Base-by-base conservation (phyloP, 2,797 vertebrate species). In the Brachyalestes nurse region DNA sequence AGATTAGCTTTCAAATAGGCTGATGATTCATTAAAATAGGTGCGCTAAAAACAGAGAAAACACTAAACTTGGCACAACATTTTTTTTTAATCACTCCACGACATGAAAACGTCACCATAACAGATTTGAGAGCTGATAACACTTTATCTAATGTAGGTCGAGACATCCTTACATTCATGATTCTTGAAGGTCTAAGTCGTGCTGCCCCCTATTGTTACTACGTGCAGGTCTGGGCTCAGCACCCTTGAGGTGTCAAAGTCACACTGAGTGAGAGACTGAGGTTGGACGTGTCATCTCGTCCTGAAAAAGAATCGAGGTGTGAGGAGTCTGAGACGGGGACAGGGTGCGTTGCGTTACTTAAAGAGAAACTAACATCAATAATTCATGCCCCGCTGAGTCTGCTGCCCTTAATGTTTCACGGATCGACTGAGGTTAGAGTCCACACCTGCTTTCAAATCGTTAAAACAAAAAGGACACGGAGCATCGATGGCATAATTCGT, bases 361-460 rank as follows among this genome's bases (percentile, higher is more conserved):
- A 89, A 87, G 65, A 88, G 81, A 87, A 86, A 90, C 86, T 88
- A 88, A 84, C 86, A 93, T 92, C 71, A 90, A 94, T 93, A 91
- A 93, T 92, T 90, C 85, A 93, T 82, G 6, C 79, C 78, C 87
- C 90, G 90, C 91, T 89, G 90, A 93, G 87, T 92, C 84, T 16
- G 74, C 83, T 86, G 81, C 77, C 86, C 66, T 73, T 57, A 85
- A 87, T 67, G 82, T 85, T 83, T 64, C 82, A 84, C 78, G 72
- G 19, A 12, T 75, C 78, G 67, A 79, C 66, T 58, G 81, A 23
- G 51, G 72, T 81, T 80, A 80, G 72, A 80, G 28, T 42, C 60
- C 19, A 66, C 28, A 60, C 34, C 23, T 51, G 64, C 57, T 40
- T 67, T 38, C 38, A 17, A 10, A 55, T 12, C 34, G 49, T 16